Evolutionary conservation across 2,797 vertebrate genomes (phyloP), one percentile per base, ranked within the genome.

Genomic region (Psittacula derbiana): DNA sequence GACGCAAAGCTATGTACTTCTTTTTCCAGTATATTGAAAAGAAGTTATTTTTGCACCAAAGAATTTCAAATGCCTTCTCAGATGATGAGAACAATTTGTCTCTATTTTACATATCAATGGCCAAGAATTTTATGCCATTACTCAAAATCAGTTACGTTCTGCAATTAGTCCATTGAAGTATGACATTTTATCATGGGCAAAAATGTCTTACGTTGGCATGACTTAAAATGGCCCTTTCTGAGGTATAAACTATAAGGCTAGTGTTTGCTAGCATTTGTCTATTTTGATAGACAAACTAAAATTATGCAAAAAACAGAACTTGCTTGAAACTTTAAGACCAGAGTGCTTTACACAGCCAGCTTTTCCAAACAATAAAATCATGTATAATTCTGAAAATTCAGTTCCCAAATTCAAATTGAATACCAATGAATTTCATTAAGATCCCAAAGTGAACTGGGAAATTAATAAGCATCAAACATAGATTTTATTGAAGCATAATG

Each of bases 381-480:
- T 85, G 25, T 31, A 46, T 80, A 69, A 85, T 72, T 91, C 52
- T 79, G 41, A 92, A 93, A 94, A 86, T 60, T 72, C 25, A 43
- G 60, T 86, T 87, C n/a, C 36, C 11, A 91, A 82, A 93, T 80
- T 73, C 83, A 92, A 95, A 74, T 62, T 41, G 91, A 93, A 92
- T 89, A 52, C 30, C 52, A 90, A 80, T 75, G 61, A 85, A 74
- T 92, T 71, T 73, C 53, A 80, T 90, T 95, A 91, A 78, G 44
- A 88, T 10, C 14, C 43, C 47, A 83, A 92, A 96, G 10, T 83
- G 52, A 96, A 72, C 33, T 91, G 36, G 20, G 69, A 67, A 95
- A 80, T 91, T 95, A 95, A 85, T 88, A 96, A 70, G 14, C 24
- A 84, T 80, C 66, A 92, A 78, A 71, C 19, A 66, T 86, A 90